Base-by-base conservation (phyloP, 2,888 invertebrate genomes). In the Troides helena region DNA sequence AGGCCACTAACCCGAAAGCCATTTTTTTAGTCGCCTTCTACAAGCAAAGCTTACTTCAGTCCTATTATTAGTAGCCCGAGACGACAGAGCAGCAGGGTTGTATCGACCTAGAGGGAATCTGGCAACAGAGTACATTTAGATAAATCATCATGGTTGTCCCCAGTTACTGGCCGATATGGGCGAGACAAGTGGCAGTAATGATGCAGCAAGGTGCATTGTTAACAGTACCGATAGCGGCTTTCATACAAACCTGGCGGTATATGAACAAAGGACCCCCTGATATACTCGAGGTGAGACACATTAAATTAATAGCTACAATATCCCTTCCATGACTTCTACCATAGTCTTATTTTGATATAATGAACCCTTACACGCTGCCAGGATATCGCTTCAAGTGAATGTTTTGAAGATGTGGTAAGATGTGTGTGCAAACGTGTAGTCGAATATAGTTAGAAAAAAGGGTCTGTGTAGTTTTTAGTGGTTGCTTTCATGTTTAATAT, bases 211-310 rank as follows among this genome's bases (percentile, higher is more conserved):
- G 95, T 18, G 96, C 97, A 5, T 87, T 98, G 58, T 85, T 98
- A 6, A 89, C 95, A 8, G 94, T 98, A 50, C 97, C 96, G 0
- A 84, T 95, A 21, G 94, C 95, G 0, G 96, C 95, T 1, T 94
- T 96, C 76, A 93, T 96, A 67, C 95, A 96, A 75, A 94, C 94
- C 0, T 94, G 94, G 87, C 88, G 94, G 1, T 98, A 97, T 85
- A 92, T 98, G 77, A 96, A 95, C 75, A 95, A 94, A 74, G 97
- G 97, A 50, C 97, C 97, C n/a, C 94, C 96, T 0, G 97, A 98
- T 87, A 96, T 98, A 79, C 94, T 97, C 69, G 97, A 98, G 84
- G 97, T 98, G 89, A 94, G 14, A 39, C 56, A 65, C 46, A 66
- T 63, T 66, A 64, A 21, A 23, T 14, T 56, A 63, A 57, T 58